Base-by-base conservation (phyloP, 2,113 vertebrate genomes). In the Gymnocephalus cernua region DNA sequence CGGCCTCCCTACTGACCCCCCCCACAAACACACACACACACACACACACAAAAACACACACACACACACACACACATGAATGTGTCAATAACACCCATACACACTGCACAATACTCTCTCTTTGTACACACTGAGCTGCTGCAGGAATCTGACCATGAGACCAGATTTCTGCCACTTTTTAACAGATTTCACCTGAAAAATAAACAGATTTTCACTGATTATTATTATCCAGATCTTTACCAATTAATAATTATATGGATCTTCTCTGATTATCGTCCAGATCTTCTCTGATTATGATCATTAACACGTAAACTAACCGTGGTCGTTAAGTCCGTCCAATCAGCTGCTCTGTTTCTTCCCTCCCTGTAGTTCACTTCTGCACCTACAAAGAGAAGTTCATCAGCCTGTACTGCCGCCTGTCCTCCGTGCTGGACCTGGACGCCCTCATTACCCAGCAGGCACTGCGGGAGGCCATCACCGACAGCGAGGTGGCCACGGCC, bases 321-420 rank as follows among this genome's bases (percentile, higher is more conserved):
- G n/a, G n/a, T n/a, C n/a, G n/a, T n/a, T n/a, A n/a, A n/a, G n/a
- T 29, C 2, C 29, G 29, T 32, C 32, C 3, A 4, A 32, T 32
- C 3, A 3, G 3, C 35, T 38, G 35, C 35, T 38, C 35, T 35
- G 35, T 6, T 4, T 38, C 35, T 38, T 9, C 19, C 47, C 16
- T 19, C 47, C 5, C 92, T 92, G 85, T 94, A 99, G 98, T 96
- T 91, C 98, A 99, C 94, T 98, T 99, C 95, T 97, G 96, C 94
- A 96, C 95, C 85, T 99, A 98, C 95, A 98, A 96, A 76, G 97
- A 99, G 91, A 97, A 96, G 94, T 99, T 98, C 94, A 98, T 99
- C 95, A 95, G 96, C 86, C 96, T 98, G 80, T 99, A 98, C 96
- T 99, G 98, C 90, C 97, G 97, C 73, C 96, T 99, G 91, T 99